phyloP scores from a whole-genome alignment of 2,797 vertebrate genomes.

The Botia almorhae region DNA sequence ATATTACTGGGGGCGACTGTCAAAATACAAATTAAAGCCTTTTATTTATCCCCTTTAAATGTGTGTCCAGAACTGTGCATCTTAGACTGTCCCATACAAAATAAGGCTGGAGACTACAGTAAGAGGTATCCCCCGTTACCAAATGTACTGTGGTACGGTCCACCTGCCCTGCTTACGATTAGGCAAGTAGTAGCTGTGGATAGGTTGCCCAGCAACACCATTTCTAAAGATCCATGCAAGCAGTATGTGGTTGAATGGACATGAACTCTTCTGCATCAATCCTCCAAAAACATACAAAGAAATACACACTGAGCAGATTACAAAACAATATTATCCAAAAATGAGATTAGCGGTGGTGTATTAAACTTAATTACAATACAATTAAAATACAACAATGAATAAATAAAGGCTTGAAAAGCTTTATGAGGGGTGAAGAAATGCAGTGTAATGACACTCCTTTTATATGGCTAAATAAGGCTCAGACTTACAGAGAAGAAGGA shows the following conservation, averaged over 20 bases:
- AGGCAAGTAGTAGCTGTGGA: constrained; percentile 59
- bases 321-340: background rate
- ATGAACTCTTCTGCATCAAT: constrained; percentile 15
- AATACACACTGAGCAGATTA: background rate
- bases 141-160: constrained; percentile 57
- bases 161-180: constrained; percentile 63
- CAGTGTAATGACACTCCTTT: background rate
- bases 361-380: background rate
- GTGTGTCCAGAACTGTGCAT: background rate
- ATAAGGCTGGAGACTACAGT: background rate
- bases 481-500: background rate
- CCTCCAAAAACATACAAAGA: constrained; percentile 16
- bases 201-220: constrained; percentile 70
- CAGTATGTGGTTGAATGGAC: constrained; percentile 53
- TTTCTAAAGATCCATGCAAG: constrained; percentile 59
- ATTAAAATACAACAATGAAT: background rate
- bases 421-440: background rate
- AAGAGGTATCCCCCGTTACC: constrained; percentile 24
- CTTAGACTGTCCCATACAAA: background rate
- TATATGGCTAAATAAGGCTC: background rate
- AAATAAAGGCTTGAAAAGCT: background rate
- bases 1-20: background rate
- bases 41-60: background rate
- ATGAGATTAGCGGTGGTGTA: too few species aligned
- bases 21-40: background rate